Percentiles rank a stretch among this genome's conserved stretches.
Conservation (phyloP, 2,113 vertebrate species). For the Sinocyclocheilus rhinocerous region DNA sequence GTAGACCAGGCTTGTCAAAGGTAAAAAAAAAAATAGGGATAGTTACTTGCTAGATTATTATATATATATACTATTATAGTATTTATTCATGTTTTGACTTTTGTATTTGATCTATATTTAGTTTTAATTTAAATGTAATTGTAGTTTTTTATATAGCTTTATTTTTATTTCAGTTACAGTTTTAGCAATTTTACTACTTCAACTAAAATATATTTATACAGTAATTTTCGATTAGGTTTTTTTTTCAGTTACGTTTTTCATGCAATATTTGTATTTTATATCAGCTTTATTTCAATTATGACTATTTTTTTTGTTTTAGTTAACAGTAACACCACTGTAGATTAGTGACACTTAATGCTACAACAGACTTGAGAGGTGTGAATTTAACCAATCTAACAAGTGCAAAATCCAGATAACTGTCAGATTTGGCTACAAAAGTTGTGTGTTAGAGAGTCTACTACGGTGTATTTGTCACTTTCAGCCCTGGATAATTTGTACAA, state of each 20-base stretch:
- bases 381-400: background rate
- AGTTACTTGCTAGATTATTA: background rate
- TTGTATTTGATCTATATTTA: background rate
- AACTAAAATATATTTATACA: background rate
- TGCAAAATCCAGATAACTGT: background rate
- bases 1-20: background rate
- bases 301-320: background rate
- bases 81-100: background rate
- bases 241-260: background rate
- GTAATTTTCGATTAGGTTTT: background rate
- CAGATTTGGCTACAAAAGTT: constrained; percentile 21
- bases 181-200: background rate
- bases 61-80: background rate
- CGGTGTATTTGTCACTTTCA: background rate
- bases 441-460: background rate
- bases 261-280: background rate
- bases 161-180: background rate
- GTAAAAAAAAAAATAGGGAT: background rate
- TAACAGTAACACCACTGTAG: background rate
- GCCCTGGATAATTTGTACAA: background rate
- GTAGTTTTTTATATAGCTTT: background rate
- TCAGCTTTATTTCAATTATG: background rate
- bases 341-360: background rate
- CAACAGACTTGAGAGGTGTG: background rate
- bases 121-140: background rate